phyloP scores from a whole-genome alignment of 2,888 invertebrate species.

The Scaptomyza reducta region DNA sequence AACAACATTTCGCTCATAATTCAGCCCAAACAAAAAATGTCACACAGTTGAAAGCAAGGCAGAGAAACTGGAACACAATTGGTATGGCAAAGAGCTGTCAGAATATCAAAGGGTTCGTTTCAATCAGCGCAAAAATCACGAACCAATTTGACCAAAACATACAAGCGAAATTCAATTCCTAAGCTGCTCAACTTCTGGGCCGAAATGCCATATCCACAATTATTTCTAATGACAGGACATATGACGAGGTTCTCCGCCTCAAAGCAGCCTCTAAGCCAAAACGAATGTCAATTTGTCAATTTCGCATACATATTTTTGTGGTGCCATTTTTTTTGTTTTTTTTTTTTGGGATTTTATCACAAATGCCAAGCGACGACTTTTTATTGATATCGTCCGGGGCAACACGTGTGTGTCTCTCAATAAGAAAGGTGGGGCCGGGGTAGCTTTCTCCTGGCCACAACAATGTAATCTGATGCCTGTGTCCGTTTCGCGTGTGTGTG shows the following conservation, averaged over 20 bases:
- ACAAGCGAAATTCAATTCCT: slow-evolving; percentile 25
- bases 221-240: slow-evolving; percentile 76
- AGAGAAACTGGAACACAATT: slow-evolving; percentile 31
- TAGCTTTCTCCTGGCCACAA: slow-evolving; percentile 63
- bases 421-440: slow-evolving; percentile 1
- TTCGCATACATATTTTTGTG: slow-evolving; percentile 67
- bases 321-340: slow-evolving; percentile 24
- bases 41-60: slow-evolving; percentile 32
- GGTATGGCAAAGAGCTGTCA: slow-evolving; percentile 12
- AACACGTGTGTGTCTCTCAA: slow-evolving; percentile 62
- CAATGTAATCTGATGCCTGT: slow-evolving; percentile 82
- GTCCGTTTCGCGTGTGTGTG: slow-evolving; percentile 64
- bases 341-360: slow-evolving; percentile 49
- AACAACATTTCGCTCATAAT: slow-evolving; percentile 67
- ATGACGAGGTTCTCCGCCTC: slow-evolving; percentile 31
- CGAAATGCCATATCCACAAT: slow-evolving; percentile 52
- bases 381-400: slow-evolving; percentile 78
- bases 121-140: slow-evolving; percentile 69
- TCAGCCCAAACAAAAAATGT: slow-evolving; percentile 52
- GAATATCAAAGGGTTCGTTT: slow-evolving; percentile 50
- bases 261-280: slow-evolving; percentile 57
- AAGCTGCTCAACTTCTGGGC: slow-evolving; percentile 50
- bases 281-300: slow-evolving; percentile 79
- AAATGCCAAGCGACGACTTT: slow-evolving; percentile 65
- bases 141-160: slow-evolving; percentile 48